A percentile compares a stretch with the other conserved stretches of the same genome.
These are phyloP conservation scores for Dioctria linearis DNA, from an alignment of 2,888 invertebrate species.

Conservation along the genomic window DNA sequence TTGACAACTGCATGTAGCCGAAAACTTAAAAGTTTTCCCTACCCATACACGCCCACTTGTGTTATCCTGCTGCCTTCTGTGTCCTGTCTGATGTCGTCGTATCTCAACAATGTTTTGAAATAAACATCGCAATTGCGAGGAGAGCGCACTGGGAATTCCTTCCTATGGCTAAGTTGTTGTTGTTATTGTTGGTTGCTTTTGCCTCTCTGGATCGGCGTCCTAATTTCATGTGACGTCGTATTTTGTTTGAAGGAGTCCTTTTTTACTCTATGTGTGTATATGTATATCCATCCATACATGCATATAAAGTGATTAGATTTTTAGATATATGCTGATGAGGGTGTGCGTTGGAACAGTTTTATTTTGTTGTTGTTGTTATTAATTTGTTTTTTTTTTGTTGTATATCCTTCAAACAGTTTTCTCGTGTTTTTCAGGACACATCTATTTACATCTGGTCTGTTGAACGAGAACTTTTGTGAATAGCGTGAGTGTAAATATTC, in stretches of 20 bases:
- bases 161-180: neutral
- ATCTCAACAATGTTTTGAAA: constrained; percentile 31
- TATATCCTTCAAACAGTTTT: constrained; percentile 27
- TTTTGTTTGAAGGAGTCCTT: neutral
- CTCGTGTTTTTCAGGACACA: constrained; percentile 33
- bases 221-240: neutral
- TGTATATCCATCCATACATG: neutral
- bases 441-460: neutral
- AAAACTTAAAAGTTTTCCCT: constrained; percentile 44
- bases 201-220: neutral
- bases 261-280: neutral
- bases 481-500: neutral
- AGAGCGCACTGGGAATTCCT: constrained; percentile 20
- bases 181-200: neutral
- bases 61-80: neutral
- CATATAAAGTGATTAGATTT: too few relatives aligned
- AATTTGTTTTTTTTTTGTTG: neutral
- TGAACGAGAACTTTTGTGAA: neutral
- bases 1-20: constrained; percentile 49
- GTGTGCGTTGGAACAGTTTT: neutral
- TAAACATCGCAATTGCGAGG: constrained; percentile 27
- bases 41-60: constrained; percentile 25
- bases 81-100: neutral
- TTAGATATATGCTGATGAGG: neutral
- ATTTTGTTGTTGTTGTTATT: neutral